These are phyloP conservation scores for Acrocephalus kingi DNA, from an alignment of 2,113 vertebrate species.

Conservation along the genomic window DNA sequence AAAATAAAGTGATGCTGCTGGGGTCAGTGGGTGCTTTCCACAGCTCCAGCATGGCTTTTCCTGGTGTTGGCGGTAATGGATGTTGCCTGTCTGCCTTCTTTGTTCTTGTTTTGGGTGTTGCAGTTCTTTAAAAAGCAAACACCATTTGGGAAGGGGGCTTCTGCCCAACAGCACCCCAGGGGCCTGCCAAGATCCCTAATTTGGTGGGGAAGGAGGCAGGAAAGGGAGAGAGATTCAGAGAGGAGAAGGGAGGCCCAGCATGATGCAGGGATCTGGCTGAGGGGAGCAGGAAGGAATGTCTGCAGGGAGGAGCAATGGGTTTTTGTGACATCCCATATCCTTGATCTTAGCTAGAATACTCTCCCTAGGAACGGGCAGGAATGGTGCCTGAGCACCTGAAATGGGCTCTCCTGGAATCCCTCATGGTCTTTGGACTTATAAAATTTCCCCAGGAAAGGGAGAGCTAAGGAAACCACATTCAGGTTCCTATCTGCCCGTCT, in stretches of 20 bases:
- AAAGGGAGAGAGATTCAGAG: neutral
- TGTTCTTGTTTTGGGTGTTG: neutral
- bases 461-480: neutral
- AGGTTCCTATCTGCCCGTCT: neutral
- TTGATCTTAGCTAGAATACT: rapidly evolving
- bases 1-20: neutral
- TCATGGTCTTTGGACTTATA: neutral
- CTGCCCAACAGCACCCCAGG: neutral
- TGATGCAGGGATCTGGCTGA: neutral
- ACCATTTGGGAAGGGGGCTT: neutral
- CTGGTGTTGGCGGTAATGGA: neutral
- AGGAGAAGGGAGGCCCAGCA: neutral
- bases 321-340: neutral
- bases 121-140: neutral
- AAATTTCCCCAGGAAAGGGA: neutral
- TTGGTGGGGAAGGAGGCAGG: neutral
- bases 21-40: neutral
- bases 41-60: neutral
- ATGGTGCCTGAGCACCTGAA: neutral
- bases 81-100: neutral
- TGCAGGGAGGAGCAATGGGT: neutral
- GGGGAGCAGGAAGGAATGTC: neutral
- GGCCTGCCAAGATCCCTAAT: neutral
- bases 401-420: neutral
- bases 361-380: rapidly evolving